Conservation (phyloP, 1,140 invertebrate genomes). For the Cydia amplana region DNA sequence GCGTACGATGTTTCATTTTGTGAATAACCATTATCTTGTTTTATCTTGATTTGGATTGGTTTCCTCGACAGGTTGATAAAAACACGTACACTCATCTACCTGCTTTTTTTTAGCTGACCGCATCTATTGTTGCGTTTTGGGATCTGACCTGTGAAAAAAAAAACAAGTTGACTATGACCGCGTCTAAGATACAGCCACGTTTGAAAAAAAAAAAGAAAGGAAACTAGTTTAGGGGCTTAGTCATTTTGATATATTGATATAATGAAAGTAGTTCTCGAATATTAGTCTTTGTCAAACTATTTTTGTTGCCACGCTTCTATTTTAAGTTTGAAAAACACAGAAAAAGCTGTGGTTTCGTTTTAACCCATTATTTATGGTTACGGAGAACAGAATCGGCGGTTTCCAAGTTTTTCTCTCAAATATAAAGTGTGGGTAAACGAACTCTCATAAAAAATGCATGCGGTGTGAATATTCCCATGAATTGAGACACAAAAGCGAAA, state of each 20-base stretch:
- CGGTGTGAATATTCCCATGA: conserved; percentile 3
- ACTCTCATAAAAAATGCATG: neutral
- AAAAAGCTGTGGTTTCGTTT: neutral
- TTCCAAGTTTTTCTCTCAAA: neutral
- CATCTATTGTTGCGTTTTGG: conserved; percentile 6
- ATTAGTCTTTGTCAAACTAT: conserved; percentile 14
- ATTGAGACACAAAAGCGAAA: neutral
- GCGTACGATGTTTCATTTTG: neutral
- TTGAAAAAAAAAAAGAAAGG: neutral
- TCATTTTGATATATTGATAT: conserved; percentile 4
- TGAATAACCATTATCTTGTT: neutral
- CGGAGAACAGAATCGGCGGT: neutral
- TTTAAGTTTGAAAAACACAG: neutral
- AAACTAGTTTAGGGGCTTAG: neutral
- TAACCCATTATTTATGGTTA: neutral
- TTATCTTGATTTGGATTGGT: neutral
- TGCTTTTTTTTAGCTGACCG: conserved; percentile 12
- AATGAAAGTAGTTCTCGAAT: neutral
- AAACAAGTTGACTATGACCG: neutral
- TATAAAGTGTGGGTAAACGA: neutral
- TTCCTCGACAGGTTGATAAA: neutral
- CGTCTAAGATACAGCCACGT: conserved; percentile 7
- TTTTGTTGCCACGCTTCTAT: neutral
- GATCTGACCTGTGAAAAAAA: conserved; percentile 3
- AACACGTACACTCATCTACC: neutral